Conservation (phyloP, 2,888 invertebrate genomes). For the Cosmopolites sordidus region DNA sequence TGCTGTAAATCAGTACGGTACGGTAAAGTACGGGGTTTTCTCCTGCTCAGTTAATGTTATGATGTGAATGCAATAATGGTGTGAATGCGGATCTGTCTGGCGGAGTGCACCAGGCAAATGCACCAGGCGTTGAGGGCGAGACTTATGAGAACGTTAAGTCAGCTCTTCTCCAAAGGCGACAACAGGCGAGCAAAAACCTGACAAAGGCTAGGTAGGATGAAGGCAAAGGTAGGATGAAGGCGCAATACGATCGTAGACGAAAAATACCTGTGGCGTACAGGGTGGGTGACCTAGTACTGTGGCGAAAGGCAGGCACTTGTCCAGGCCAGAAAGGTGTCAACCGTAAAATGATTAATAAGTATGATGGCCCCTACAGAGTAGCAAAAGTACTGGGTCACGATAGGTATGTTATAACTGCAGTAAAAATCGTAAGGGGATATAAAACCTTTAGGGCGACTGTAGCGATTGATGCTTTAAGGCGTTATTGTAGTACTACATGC, state of each 20-base stretch:
- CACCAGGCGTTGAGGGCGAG: too few species aligned
- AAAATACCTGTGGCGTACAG: constrained; percentile 10
- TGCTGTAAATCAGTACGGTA: too few species aligned
- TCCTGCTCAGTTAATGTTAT: constrained; percentile 4
- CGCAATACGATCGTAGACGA: too few species aligned
- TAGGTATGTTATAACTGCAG: constrained; percentile 1
- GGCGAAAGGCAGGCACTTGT: constrained; percentile 25
- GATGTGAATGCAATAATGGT: neutral
- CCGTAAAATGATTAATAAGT: constrained; percentile 16
- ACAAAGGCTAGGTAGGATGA: too few species aligned
- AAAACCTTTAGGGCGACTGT: constrained; percentile 5
- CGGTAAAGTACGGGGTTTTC: constrained; percentile 13
- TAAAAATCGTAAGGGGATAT: constrained; percentile 5
- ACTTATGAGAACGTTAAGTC: too few species aligned
- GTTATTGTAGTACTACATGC: too few species aligned
- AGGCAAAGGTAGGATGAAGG: too few species aligned
- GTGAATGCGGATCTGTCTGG: neutral
- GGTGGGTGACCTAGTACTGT: constrained; percentile 27
- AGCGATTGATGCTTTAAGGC: constrained; percentile 14
- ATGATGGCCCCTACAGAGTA: constrained; percentile 9
- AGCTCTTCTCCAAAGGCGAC: neutral
- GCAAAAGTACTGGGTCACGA: constrained; percentile 9
- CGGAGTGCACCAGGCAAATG: too few species aligned
- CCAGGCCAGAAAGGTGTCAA: constrained; percentile 26
- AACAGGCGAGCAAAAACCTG: too few species aligned